Conservation (phyloP, 2,797 vertebrate genomes). For the Gouania willdenowi region DNA sequence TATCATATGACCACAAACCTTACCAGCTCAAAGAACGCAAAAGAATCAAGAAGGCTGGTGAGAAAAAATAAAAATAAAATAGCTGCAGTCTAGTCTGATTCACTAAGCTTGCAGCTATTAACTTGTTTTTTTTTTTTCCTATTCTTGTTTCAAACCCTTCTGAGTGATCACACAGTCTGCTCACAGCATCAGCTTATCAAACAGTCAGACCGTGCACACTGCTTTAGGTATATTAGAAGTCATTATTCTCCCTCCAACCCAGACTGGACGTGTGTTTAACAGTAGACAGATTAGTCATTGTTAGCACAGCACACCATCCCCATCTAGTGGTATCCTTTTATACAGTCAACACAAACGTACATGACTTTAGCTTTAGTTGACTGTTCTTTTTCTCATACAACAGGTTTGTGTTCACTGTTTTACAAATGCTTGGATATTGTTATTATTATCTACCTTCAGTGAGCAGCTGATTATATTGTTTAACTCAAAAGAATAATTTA, state of each 20-base stretch:
- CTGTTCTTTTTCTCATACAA: background rate
- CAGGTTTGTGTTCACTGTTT: background rate
- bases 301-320: constrained; percentile 33
- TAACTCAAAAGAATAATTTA: too few relatives aligned
- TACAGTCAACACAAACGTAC: constrained; percentile 14
- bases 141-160: constrained; percentile 31
- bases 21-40: constrained; percentile 98
- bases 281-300: constrained; percentile 16
- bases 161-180: constrained; percentile 25
- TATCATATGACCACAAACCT: constrained; percentile 97
- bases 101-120: constrained; percentile 19
- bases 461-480: too few relatives aligned
- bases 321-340: constrained; percentile 42
- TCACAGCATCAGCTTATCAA: constrained; percentile 33
- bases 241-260: constrained; percentile 13
- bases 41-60: constrained; percentile 97
- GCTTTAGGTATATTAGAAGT: constrained; percentile 40
- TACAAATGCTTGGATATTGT: background rate
- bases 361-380: background rate
- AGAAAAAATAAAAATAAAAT: too few relatives aligned
- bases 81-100: background rate
- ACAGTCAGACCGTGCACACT: constrained; percentile 31
- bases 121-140: constrained; percentile 1
- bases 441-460: background rate
- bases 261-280: constrained; percentile 30